Evolutionary conservation across 1,140 invertebrate genomes (phyloP), one percentile per base, ranked within the genome.

Genomic region (Gryllus bimaculatus): DNA sequence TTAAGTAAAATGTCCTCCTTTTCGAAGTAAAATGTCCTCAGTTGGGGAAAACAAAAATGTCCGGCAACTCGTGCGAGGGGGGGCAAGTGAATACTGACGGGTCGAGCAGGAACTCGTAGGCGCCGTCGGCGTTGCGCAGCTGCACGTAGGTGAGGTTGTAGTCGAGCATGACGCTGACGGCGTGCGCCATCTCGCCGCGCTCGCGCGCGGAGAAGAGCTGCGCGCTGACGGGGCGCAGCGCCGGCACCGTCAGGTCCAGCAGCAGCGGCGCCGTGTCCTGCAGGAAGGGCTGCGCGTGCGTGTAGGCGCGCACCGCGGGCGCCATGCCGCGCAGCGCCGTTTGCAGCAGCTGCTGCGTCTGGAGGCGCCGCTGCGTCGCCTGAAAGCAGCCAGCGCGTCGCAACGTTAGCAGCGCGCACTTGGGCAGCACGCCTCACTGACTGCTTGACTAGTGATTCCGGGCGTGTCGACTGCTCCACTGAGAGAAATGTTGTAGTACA

Each of bases 121-220:
- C 90, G 75, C 95, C 95, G 81, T 97, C 95, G 0, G 85, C 81
- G 8, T 87, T 89, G 75, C 92, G 91, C 79, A 95, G 92, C 86
- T 98, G 96, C 2, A 91, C 87, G 85, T 96, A 97, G 26, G 91
- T 93, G 77, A 99, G 86, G 80, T 95, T 96, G 84, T 96, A 95
- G 83, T 95, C 92, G 54, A 96, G 90, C 94, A 98, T 95, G 0
- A 94, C 89, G 79, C 91, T 88, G 2, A 98, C 91, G n/a, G 96
- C 90, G 39, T 90, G 86, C 0, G 85, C 83, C 15, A 98, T 84
- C 74, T 92, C 90, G 21, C 88, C 87, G 81, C 93, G 94, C 86
- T 98, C 97, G 82, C 88, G 86, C 74, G 90, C 84, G 73, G 90
- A 93, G 85, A 93, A 96, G 75, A 97, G 85, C 88, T 96, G 91